A percentile compares a stretch with the other conserved stretches of the same genome.
Evolutionary conservation across 30 jellyfish, hydroid and myxozoan species (phyloP).

Genomic region (Rhopilema esculentum): DNA sequence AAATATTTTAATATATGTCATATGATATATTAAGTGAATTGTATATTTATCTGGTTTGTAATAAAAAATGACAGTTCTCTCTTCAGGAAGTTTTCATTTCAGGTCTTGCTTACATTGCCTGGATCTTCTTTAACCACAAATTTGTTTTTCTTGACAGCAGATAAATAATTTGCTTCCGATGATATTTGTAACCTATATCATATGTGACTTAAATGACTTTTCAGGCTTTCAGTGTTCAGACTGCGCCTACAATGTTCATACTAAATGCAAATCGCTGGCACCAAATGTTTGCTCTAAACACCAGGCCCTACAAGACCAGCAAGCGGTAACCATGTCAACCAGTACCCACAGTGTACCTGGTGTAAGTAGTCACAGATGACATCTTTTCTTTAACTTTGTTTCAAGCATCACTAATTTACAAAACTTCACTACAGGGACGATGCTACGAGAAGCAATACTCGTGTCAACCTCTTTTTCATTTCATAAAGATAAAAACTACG

Average conservation of each 20-base stretch:
- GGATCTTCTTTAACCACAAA: too few relatives aligned
- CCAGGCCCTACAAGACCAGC: slow-evolving; percentile 78
- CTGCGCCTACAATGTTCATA: slow-evolving; percentile 87
- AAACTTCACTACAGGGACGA: background rate
- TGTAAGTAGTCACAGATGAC: slow-evolving; percentile 38
- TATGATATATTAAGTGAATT: too few relatives aligned
- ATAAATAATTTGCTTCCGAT: too few relatives aligned
- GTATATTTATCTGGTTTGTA: too few relatives aligned
- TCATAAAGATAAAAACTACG: too few relatives aligned
- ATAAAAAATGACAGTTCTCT: too few relatives aligned
- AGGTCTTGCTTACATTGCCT: too few relatives aligned
- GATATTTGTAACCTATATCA: too few relatives aligned
- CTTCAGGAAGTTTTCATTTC: too few relatives aligned
- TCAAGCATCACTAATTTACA: background rate
- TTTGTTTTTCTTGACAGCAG: too few relatives aligned
- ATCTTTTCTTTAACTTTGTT: background rate
- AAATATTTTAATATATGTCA: too few relatives aligned
- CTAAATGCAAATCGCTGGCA: slow-evolving; percentile 92
- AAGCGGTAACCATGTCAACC: slow-evolving; percentile 77
- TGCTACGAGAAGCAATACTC: background rate
- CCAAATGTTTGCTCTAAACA: slow-evolving; percentile 92
- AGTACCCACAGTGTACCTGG: slow-evolving; percentile 97
- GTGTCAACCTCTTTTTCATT: too few relatives aligned
- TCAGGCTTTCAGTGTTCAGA: slow-evolving; percentile 91
- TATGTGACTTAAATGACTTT: background rate